A percentile compares a stretch with the other conserved stretches of the same genome.
Evolutionary conservation across 2,797 vertebrate species (phyloP).

Genomic region (Ctenopoma kingsleyae): DNA sequence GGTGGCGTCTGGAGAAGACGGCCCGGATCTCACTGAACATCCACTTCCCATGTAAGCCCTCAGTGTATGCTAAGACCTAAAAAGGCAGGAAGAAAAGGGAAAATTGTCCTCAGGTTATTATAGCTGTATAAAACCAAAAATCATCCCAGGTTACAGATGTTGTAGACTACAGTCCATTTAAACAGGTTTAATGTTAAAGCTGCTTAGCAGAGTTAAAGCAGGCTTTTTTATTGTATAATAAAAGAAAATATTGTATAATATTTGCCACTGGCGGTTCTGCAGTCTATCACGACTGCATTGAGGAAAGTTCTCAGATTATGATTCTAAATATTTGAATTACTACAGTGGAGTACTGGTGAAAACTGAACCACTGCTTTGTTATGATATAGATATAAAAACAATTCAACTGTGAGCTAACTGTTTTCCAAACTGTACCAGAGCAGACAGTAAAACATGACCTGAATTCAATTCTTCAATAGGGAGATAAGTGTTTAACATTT

Average conservation of each 20-base stretch:
- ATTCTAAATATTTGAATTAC: not conserved
- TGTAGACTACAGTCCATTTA: conserved; percentile 5
- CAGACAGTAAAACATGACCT: conserved; percentile 9
- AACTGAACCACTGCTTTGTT: not conserved
- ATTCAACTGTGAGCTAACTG: not conserved
- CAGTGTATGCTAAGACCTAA: conserved; percentile 94
- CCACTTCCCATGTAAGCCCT: conserved; percentile 98
- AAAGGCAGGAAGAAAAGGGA: conserved; percentile 29
- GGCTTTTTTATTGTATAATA: not conserved
- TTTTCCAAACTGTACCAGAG: conserved; percentile 1
- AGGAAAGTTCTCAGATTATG: not conserved
- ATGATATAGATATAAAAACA: not conserved
- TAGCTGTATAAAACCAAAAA: conserved; percentile 10
- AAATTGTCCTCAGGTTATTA: not conserved
- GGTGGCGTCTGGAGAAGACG: conserved; percentile 93
- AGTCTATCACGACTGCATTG: not conserved
- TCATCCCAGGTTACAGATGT: not conserved
- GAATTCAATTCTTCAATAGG: not conserved
- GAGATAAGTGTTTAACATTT: not conserved
- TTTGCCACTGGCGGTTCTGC: not conserved
- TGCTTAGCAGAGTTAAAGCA: not conserved
- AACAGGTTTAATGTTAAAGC: not conserved
- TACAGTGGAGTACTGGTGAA: not conserved
- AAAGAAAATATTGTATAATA: not conserved
- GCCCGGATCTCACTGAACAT: conserved; percentile 99